phyloP scores from a whole-genome alignment of 2,113 vertebrate species.

The Cyanoderma ruficeps region DNA sequence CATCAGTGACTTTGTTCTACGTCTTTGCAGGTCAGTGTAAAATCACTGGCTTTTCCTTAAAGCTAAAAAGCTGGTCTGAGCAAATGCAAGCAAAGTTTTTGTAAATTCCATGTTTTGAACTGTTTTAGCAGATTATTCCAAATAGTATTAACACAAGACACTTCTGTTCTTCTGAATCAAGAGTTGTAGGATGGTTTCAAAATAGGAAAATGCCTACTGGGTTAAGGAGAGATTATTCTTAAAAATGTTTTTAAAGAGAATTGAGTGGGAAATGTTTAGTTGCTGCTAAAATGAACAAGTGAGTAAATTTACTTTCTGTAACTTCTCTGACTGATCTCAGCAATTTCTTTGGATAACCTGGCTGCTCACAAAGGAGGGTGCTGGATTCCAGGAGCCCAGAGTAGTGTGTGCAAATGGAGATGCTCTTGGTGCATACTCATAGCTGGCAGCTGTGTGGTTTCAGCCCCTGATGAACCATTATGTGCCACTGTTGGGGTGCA shows the following conservation, averaged over 20 bases:
- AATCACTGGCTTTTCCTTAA: neutral
- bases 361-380: neutral
- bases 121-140: neutral
- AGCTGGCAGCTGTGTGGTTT: neutral
- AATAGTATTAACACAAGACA: neutral
- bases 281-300: neutral
- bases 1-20: neutral
- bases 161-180: neutral
- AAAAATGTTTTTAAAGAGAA: neutral
- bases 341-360: neutral
- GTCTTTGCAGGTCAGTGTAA: neutral
- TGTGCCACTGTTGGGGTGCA: neutral
- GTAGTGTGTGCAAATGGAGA: neutral
- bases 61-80: neutral
- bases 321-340: neutral
- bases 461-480: neutral
- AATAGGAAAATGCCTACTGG: neutral
- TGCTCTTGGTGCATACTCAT: rapidly evolving
- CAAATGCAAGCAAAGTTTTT: neutral
- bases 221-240: neutral
- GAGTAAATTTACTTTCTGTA: neutral
- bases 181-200: neutral
- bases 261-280: neutral
- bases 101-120: conserved; percentile 3
- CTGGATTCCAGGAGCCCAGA: neutral